A percentile compares a stretch with the other conserved stretches of the same genome.
Evolutionary conservation across 2,113 vertebrate genomes (phyloP).

Genomic region (Podarcis muralis): DNA sequence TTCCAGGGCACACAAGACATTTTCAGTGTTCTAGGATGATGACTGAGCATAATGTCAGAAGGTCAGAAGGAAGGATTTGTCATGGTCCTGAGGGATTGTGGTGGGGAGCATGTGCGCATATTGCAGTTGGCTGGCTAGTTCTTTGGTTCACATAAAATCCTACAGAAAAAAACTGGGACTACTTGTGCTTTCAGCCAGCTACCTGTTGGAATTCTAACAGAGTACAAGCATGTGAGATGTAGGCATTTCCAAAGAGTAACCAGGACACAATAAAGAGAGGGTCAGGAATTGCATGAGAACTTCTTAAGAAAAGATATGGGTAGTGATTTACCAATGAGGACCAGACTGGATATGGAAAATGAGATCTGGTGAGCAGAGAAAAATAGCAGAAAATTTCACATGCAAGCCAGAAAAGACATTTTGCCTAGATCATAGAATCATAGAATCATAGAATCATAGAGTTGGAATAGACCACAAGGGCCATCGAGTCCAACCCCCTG

Average conservation of each 20-base stretch:
- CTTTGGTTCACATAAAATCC: background rate
- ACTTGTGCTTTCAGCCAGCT: background rate
- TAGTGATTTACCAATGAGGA: background rate
- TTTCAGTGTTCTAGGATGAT: constrained; percentile 41
- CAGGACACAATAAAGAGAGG: background rate
- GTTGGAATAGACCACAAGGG: no score
- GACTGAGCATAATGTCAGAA: constrained; percentile 19
- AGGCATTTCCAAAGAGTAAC: background rate
- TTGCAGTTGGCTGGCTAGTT: background rate
- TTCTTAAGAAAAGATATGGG: background rate
- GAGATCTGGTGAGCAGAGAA: background rate
- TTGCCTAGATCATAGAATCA: background rate
- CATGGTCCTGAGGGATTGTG: constrained; percentile 26
- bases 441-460: no score
- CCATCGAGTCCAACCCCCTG: no score
- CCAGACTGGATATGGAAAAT: background rate
- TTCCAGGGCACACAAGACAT: constrained; percentile 54
- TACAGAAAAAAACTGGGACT: constrained; percentile 14
- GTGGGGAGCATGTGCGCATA: background rate
- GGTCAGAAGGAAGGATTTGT: constrained; percentile 14
- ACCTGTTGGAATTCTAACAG: background rate
- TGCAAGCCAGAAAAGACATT: background rate
- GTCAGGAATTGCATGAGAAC: background rate
- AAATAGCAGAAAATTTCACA: background rate
- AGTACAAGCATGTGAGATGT: background rate